Evolutionary conservation across 2,797 vertebrate species (phyloP), one percentile per base, ranked within the genome.

Genomic region (Girardinus metallicus): DNA sequence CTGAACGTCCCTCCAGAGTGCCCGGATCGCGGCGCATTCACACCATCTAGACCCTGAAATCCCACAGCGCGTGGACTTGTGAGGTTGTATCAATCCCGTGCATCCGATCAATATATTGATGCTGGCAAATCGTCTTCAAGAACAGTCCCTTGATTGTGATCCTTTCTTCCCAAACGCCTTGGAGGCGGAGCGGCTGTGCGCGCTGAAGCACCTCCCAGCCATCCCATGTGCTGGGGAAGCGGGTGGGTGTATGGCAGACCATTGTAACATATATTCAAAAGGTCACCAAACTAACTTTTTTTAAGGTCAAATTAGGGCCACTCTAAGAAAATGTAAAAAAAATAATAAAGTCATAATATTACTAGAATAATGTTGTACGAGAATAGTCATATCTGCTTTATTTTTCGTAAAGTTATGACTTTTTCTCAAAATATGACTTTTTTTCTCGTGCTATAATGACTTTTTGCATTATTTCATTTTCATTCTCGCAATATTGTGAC

Each of bases 101-200:
- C 8, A 13, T 16, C 21, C 64, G 60, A 74, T 8, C 47, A 47
- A 81, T 8, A n/a, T 4, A 77, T 31, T 16, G 21, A 73, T 74
- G 82, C 68, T 79, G 73, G 76, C 81, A 64, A 80, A 60, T 85
- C 76, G 86, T 75, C 74, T 79, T 66, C 34, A 4, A 34, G 46
- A 21, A 74, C 79, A 77, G 64, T 34, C 71, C 83, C 80, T 57
- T 31, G 46, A 44, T 60, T 64, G 51, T 11, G 89, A 66, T 86
- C 80, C 87, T 91, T 91, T 88, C 90, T 91, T 91, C 88, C 91
- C 88, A 84, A 81, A 76, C 86, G 90, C 82, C 91, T 86, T 76
- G 90, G 89, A 94, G 96, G 96, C 88, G 96, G 95, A 94, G 95
- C 94, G 90, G 92, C 90, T 73, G 89, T 73, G 88, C 74, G 87